phyloP scores from a whole-genome alignment of 2,888 invertebrate species.

The Trissolcus japonicus region DNA sequence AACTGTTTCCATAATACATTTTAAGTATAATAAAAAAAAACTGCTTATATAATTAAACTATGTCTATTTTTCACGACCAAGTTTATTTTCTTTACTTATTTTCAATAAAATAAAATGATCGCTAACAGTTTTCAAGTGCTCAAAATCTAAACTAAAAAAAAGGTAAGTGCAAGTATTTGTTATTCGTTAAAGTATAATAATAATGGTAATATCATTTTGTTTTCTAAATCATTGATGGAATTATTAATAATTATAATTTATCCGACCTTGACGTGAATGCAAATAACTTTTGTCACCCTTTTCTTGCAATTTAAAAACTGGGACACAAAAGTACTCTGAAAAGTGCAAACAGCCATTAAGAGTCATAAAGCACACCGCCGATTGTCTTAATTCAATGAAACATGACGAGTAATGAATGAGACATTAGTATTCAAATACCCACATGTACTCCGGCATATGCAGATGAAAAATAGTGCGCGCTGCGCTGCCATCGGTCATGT shows the following conservation, averaged over 20 bases:
- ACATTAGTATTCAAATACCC: not conserved
- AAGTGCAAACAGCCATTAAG: not conserved
- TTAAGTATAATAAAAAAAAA: too few species aligned
- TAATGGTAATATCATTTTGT: too few species aligned
- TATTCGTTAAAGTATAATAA: too few species aligned
- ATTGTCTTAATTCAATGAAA: constrained; percentile 1
- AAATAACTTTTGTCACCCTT: not conserved
- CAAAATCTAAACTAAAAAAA: too few species aligned
- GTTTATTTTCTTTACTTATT: too few species aligned
- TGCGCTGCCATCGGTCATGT: constrained; percentile 5
- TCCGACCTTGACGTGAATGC: not conserved
- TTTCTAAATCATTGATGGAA: too few species aligned
- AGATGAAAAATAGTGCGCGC: not conserved
- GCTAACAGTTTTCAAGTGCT: too few species aligned
- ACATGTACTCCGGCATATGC: not conserved
- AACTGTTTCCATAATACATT: too few species aligned
- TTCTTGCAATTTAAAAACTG: constrained; percentile 3
- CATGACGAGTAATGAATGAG: not conserved
- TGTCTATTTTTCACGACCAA: not conserved
- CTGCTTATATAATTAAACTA: too few species aligned
- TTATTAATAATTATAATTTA: too few species aligned
- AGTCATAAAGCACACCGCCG: not conserved
- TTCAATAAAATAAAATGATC: too few species aligned
- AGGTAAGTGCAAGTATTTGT: not conserved
- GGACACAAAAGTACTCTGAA: not conserved